Base-by-base conservation (phyloP, 2,888 invertebrate species). In the Caenorhabditis virilis region DNA sequence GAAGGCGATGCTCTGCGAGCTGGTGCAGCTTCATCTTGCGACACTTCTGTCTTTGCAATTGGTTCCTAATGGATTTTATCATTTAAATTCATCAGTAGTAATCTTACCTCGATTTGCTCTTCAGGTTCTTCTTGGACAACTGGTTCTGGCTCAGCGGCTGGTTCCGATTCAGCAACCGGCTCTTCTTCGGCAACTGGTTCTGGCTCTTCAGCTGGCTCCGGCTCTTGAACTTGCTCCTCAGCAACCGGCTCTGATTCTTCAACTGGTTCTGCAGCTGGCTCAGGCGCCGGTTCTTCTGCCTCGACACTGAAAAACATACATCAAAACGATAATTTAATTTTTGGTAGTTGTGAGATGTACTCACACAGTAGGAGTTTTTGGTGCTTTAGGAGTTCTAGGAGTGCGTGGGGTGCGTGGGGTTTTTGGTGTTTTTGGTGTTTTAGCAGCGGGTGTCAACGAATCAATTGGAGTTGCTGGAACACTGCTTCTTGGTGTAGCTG, bases 371-470 rank as follows among this genome's bases (percentile, higher is more conserved):
- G 72, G 71, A 7, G 74, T 70, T 51, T 69, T 72, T 7, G 72
- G 74, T 45, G 74, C 72, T 62, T 75, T 77, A 5, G 77, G 77
- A 5, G 78, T 74, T 39, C 64, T 69, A 36, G 78, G 78, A 35
- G 78, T 74, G 33, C 67, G 63, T 36, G 78, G 78, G 7, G 78
- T 77, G 26, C 67, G 70, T 26, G 79, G 79, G 15, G 77, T 78
- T 61, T 67, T 76, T 9, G 78, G 74, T 16, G 69, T 71, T 39
- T 69, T 72, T 27, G 72, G 74, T 20, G 74, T 69, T 27, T 77
- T 77, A 4, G 77, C 72, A 57, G 60, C 70, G 6, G 78, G 65
- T 11, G 69, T 62, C 63, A 59, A 50, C 20, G 49, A 53, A 15
- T 57, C 58, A 15, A 43, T 56, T 35, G 57, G 62, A 26, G 58